These are phyloP conservation scores for Spheniscus humboldti DNA, from an alignment of 2,797 vertebrate genomes.

Conservation along the genomic window DNA sequence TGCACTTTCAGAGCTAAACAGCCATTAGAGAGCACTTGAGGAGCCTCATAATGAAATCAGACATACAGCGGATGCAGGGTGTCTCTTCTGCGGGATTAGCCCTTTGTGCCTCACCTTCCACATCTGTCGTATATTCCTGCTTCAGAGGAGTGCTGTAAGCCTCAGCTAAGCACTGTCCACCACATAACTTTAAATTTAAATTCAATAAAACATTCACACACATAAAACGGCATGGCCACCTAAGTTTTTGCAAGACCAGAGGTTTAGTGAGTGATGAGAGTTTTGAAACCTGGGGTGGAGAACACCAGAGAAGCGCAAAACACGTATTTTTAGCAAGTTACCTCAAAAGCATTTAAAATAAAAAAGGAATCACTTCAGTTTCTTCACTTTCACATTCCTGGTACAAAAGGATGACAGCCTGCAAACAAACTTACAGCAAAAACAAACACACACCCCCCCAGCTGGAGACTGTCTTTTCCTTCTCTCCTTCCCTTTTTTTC, in stretches of 20 bases:
- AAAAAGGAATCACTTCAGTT: neutral
- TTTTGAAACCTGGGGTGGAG: accelerated
- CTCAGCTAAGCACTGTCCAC: neutral
- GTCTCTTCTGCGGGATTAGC: accelerated
- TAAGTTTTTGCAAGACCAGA: neutral
- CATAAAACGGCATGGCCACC: neutral
- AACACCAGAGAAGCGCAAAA: accelerated
- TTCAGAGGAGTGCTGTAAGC: neutral
- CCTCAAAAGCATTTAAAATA: neutral
- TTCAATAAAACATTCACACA: neutral
- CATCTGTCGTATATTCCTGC: neutral
- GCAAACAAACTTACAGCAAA: neutral
- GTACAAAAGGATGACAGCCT: neutral
- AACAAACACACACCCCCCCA: neutral
- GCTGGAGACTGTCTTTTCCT: neutral
- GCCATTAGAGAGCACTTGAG: neutral
- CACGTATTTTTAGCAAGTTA: neutral
- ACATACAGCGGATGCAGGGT: accelerated
- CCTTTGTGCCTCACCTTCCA: neutral
- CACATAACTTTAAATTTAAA: neutral
- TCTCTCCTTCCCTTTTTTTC: neutral
- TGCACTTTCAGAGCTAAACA: neutral
- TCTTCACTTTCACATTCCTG: neutral
- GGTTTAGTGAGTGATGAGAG: neutral
- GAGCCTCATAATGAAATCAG: neutral